Evolutionary conservation across 2,888 invertebrate genomes (phyloP), one percentile per base, ranked within the genome.

Genomic region (Deilephila elpenor): DNA sequence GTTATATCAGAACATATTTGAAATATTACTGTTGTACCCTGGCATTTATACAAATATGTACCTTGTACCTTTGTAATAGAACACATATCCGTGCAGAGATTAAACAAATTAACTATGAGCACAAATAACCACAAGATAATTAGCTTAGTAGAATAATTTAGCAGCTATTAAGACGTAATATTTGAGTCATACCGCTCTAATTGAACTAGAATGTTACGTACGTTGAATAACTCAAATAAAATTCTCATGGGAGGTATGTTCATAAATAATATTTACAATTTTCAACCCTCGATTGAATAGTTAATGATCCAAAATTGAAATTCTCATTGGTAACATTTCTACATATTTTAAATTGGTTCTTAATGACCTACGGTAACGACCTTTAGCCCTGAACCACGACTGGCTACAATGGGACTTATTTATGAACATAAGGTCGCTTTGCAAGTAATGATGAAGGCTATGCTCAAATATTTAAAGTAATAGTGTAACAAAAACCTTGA

Each of bases 71-170:
- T 5, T 2, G 5, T 32, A 32, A 32, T 32, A 25, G 25, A 25
- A 25, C 25, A 25, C 25, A 25, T 25, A 25, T 25, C 0, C 14
- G 3, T 11, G 44, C 44, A 11, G 14, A 14, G 11, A 44, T 44
- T 44, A 44, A 11, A 44, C 44, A 14, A 44, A 44, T 44, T 14
- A 44, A 44, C 3, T 44, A 44, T 20, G 14, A 56, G 34, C 20
- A 70, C n/a, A 73, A 59, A 73, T 17, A 32, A 37, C 32, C 20
- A 44, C 25, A 17, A 32, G 29, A 44, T 17, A 53, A 62, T 60
- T 29, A 60, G 60, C 17, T 60, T 29, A 17, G 29, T 17, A 17
- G 19, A 62, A 62, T 34, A 8, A 32, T 62, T 62, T 7, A 62
- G 6, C 34, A 34, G 32, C 19, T n/a, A 19, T n/a, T n/a, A 56